Evolutionary conservation across 2,797 vertebrate species (phyloP), one percentile per base, ranked within the genome.

Genomic region (Pygocentrus nattereri): DNA sequence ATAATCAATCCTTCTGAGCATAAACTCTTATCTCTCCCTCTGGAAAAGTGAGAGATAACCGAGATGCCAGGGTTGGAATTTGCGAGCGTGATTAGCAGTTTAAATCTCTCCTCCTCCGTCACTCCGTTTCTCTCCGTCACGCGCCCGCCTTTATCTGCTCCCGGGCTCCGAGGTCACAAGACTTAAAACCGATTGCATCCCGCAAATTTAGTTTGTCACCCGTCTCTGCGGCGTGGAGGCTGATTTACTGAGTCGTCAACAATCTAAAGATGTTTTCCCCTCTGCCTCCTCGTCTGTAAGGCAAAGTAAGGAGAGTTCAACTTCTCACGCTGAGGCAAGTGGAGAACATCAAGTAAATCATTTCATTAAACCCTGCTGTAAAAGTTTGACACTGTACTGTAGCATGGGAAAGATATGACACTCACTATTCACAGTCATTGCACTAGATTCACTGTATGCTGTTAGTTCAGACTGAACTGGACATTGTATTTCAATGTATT

Each of bases 1-100:
- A 92, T 94, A 92, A 95, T 93, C 91, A 91, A 80, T 85, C 86
- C 84, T 90, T 88, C 87, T 79, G 87, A 91, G 92, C 88, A 84
- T 88, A 84, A 91, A 87, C 87, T 85, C 87, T 94, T 93, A 94
- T 94, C 93, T 91, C 67, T 85, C 85, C 84, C 85, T 75, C 81
- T 34, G 81, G 81, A 86, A 82, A 80, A 78, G 31, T 56, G 61
- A 76, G 84, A 90, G 93, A 94, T 93, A 93, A 92, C 84, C 83
- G 88, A 90, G 90, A 92, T 93, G 88, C 87, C 87, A 86, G 92
- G 85, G 87, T 90, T 92, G 83, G 85, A 88, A 88, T 90, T 87
- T 87, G 86, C 41, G 75, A 84, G 75, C 31, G 81, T 87, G 91
- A 91, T 86, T 87, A 83, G 72, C 85, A 85, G 88, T 86, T 85